Evolutionary conservation across 2,113 vertebrate genomes (phyloP).

Genomic region (Cricetomys ansorgei): DNA sequence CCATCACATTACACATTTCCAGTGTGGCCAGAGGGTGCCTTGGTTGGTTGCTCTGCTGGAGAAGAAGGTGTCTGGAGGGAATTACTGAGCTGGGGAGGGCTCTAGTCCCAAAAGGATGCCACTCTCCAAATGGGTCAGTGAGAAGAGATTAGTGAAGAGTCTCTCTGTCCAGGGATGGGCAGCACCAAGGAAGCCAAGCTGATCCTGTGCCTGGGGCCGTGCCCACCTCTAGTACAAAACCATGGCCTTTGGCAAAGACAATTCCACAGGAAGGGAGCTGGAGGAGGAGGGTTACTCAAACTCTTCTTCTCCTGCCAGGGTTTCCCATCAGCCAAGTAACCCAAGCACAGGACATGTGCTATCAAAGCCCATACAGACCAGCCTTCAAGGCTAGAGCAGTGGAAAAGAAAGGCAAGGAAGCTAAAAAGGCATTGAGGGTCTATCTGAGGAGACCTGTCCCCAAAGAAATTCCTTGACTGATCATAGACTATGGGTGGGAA

Average conservation of each 20-base stretch:
- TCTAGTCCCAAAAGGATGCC: background rate
- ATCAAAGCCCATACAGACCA: background rate
- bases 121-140: background rate
- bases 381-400: too few relatives aligned
- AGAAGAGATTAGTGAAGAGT: background rate
- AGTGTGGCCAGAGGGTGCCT: background rate
- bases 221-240: background rate
- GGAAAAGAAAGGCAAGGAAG: background rate
- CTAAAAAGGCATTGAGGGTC: background rate
- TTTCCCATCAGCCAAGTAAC: background rate
- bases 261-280: background rate
- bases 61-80: background rate
- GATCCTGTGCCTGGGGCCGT: fast-evolving
- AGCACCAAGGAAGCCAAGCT: background rate
- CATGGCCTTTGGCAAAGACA: background rate
- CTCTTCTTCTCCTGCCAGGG: background rate
- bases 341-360: background rate
- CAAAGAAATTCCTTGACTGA: background rate
- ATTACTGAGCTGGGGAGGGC: background rate
- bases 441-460: too few relatives aligned
- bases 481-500: background rate
- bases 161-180: background rate
- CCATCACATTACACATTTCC: background rate
- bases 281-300: background rate
- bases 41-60: background rate